A percentile compares a stretch with the other conserved stretches of the same genome.
These are phyloP conservation scores for Aproaerema taeniolella DNA, from an alignment of 2,888 invertebrate genomes.

Conservation along the genomic window DNA sequence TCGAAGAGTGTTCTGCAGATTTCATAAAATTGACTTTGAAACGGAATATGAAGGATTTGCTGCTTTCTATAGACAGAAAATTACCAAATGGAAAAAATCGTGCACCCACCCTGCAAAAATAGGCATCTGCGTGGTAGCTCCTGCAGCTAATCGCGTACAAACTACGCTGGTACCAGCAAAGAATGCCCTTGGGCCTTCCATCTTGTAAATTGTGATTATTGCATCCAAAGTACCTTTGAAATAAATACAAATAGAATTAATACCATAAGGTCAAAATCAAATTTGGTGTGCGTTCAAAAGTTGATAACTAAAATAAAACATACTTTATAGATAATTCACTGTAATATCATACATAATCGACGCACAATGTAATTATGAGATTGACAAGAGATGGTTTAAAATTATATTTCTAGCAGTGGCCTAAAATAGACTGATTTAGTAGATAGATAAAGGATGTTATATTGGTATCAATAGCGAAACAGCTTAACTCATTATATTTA, in stretches of 20 bases:
- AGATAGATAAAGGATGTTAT: neutral
- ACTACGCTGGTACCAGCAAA: conserved; percentile 87
- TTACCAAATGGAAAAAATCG: no score
- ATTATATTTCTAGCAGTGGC: neutral
- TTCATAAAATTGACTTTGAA: no score
- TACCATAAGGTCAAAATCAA: neutral
- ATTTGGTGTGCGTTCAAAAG: neutral
- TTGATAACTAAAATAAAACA: neutral
- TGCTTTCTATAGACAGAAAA: no score
- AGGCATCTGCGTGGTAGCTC: conserved; percentile 92
- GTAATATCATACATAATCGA: neutral
- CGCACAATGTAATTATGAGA: neutral
- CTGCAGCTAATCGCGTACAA: conserved; percentile 84
- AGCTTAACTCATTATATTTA: no score
- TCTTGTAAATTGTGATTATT: conserved; percentile 62
- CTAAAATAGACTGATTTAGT: neutral
- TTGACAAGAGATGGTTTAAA: neutral
- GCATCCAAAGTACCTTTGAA: conserved; percentile 68
- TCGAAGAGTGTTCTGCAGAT: no score
- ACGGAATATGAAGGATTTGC: no score
- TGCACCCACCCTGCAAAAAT: no score
- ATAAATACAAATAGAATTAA: neutral
- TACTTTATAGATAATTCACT: no score
- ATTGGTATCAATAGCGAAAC: no score
- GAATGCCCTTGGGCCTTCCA: conserved; percentile 79